These are phyloP conservation scores for Hydractinia symbiolongicarpus DNA, from an alignment of 30 jellyfish, hydroid and myxozoan genomes.

Conservation along the genomic window DNA sequence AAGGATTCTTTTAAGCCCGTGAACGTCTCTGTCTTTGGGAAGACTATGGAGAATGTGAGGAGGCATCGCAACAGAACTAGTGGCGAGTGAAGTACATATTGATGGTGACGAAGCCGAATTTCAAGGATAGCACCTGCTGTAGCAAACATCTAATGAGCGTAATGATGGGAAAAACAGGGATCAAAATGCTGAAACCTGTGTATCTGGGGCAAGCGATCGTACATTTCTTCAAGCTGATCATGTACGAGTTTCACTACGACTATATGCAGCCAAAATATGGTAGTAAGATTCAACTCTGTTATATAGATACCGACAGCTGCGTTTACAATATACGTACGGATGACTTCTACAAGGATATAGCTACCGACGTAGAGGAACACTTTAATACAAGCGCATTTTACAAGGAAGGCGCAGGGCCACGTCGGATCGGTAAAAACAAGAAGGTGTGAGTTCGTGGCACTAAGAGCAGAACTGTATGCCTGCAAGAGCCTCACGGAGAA, in stretches of 20 bases:
- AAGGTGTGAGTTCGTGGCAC: background rate
- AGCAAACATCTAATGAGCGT: conserved; percentile 24
- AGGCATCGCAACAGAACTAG: conserved; percentile 11
- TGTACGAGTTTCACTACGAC: conserved; percentile 40
- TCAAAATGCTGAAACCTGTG: conserved; percentile 21
- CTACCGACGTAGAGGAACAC: background rate
- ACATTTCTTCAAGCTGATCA: conserved; percentile 22
- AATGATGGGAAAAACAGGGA: conserved; percentile 25
- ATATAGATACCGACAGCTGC: conserved; percentile 56
- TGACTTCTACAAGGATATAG: conserved; percentile 38
- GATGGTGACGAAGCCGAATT: background rate
- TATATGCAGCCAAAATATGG: conserved; percentile 31
- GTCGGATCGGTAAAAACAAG: background rate
- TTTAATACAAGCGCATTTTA: conserved; percentile 27
- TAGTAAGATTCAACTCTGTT: conserved; percentile 32
- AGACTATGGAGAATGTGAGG: conserved; percentile 37
- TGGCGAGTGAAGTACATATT: background rate
- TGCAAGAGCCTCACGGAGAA: too few relatives aligned
- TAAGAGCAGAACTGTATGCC: background rate
- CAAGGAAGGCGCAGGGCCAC: background rate
- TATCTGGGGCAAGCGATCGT: conserved; percentile 23
- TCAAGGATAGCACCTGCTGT: conserved; percentile 11
- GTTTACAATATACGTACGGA: conserved; percentile 48
- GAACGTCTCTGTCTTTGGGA: conserved; percentile 51
- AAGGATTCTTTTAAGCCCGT: conserved; percentile 37